Base-by-base conservation (phyloP, 2,113 vertebrate genomes). In the Hystrix brachyura region DNA sequence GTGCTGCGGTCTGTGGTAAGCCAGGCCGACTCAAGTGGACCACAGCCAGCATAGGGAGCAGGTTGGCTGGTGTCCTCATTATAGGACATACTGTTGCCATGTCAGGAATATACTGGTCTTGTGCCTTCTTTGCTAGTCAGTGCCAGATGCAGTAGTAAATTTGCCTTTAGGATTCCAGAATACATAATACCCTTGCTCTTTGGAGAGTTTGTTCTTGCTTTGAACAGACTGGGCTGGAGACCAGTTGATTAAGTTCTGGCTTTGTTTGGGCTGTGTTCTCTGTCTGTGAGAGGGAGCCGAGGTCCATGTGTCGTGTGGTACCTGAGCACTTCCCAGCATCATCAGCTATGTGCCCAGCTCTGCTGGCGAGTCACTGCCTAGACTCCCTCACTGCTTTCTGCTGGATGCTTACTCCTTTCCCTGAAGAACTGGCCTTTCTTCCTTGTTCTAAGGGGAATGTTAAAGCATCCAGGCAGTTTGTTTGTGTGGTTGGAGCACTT, bases 71-170 rank as follows among this genome's bases (percentile, higher is more conserved):
- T 43, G 15, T 83, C 46, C 34, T 80, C 4, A 0, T 11, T 1
- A 0, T 19, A 21, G 27, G 17, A 55, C 2, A 17, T 27, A 27
- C 55, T 48, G 5, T 51, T 29, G 1, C 53, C 43, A 23, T 0
- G 0, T 76, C 46, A 46, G 59, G 55, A 18, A 23, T 27, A 13
- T 21, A 1, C 55, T 38, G 8, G 46, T 46, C 21, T 69, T 25
- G 0, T 79, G 64, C 34, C 12, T 2, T 92, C 2, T 55, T 21
- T 60, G 19, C 5, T 59, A 0, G 11, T 80, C 48, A 62, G 14
- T 80, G 78, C 91, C 7, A 25, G 46, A 23, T 7, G 34, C 46
- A 0, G 3, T 57, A n/a, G 67, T 25, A 38, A 62, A 62, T 51
- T 79, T 62, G 57, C 62, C 82, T 69, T 53, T 11, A 48, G 46